Percentiles rank a stretch among this genome's conserved stretches.
These are phyloP conservation scores for Pilophorus perplexus DNA, from an alignment of 2,888 invertebrate species.

Conservation along the genomic window DNA sequence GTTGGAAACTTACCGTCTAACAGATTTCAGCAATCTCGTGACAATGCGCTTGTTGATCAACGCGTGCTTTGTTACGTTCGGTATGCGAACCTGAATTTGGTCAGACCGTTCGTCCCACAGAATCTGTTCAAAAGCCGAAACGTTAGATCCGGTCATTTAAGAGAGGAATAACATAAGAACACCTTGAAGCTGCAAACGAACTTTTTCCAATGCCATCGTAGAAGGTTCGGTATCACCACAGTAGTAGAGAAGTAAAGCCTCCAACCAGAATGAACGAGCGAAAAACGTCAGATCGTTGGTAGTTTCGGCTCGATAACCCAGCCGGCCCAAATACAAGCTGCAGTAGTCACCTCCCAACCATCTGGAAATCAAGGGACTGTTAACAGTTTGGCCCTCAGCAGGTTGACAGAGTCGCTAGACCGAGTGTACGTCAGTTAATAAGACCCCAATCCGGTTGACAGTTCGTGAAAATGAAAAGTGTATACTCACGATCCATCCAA, in stretches of 20 bases:
- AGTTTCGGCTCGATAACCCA: slow-evolving; percentile 44
- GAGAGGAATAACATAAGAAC: no score
- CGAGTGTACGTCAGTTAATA: background rate
- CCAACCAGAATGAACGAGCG: slow-evolving; percentile 48
- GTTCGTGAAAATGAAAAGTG: background rate
- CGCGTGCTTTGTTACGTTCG: slow-evolving; percentile 59
- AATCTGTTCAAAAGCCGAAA: slow-evolving; percentile 35
- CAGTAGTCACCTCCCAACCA: slow-evolving; percentile 48
- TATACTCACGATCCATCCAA: slow-evolving; percentile 43
- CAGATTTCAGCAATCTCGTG: slow-evolving; percentile 41
- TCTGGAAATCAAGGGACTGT: slow-evolving; percentile 46
- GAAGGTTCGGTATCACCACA: slow-evolving; percentile 46
- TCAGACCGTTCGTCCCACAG: slow-evolving; percentile 45
- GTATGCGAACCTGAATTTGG: slow-evolving; percentile 50
- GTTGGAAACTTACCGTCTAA: slow-evolving; percentile 53
- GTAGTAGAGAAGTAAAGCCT: slow-evolving; percentile 48
- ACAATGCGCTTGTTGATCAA: slow-evolving; percentile 52
- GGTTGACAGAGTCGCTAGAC: no score
- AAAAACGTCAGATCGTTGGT: slow-evolving; percentile 44
- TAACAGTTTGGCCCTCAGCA: no score
- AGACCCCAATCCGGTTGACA: background rate
- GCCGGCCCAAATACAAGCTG: slow-evolving; percentile 47
- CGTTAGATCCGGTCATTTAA: background rate
- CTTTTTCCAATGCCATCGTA: slow-evolving; percentile 43
- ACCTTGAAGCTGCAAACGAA: no score